These are phyloP conservation scores for Petrolisthes manimaculis DNA, from an alignment of 2,888 invertebrate species.

Conservation along the genomic window DNA sequence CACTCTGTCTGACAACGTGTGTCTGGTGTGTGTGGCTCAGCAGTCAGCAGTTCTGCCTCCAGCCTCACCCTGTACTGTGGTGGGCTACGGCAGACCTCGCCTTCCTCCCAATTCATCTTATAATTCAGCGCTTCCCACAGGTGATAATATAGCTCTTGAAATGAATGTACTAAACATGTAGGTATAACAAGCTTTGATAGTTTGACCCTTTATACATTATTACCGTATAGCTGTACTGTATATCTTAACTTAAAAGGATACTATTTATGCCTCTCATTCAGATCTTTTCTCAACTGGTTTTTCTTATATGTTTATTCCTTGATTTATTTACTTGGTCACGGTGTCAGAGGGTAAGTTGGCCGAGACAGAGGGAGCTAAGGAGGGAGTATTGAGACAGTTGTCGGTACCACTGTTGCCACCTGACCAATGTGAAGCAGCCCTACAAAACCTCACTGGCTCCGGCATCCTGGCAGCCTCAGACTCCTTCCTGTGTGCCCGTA, in stretches of 20 bases:
- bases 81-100: constrained; percentile 37
- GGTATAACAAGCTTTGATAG: too few species aligned
- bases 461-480: constrained; percentile 46
- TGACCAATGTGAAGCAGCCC: constrained; percentile 16
- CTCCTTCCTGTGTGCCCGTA: constrained; percentile 56
- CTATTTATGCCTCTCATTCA: too few species aligned
- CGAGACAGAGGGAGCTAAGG: constrained; percentile 23
- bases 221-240: too few species aligned
- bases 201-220: too few species aligned
- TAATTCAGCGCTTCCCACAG: not conserved
- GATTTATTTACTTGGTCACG: too few species aligned
- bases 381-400: constrained; percentile 52
- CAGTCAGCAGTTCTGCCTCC: constrained; percentile 47
- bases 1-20: constrained; percentile 51
- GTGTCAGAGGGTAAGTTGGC: not conserved
- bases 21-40: constrained; percentile 54
- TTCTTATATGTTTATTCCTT: not conserved
- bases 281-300: not conserved
- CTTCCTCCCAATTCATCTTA: not conserved
- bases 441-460: constrained; percentile 44
- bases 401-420: constrained; percentile 35
- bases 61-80: constrained; percentile 38
- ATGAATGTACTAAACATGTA: too few species aligned
- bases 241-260: too few species aligned
- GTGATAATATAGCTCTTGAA: not conserved